Base-by-base conservation (phyloP, 2,797 vertebrate genomes). In the Cossypha niveicapilla region DNA sequence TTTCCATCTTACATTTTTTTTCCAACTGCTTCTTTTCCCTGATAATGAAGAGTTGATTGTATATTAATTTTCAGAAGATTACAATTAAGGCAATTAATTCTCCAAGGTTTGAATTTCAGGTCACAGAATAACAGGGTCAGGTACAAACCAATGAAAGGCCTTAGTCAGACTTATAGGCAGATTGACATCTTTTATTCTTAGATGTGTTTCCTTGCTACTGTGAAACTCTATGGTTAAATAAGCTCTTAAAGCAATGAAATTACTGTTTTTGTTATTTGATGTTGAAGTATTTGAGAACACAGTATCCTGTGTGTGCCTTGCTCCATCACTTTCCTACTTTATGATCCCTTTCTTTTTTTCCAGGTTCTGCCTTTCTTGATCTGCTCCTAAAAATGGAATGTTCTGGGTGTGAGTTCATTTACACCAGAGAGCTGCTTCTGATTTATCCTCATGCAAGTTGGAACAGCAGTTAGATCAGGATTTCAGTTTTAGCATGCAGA, bases 251-350 rank as follows among this genome's bases (percentile, higher is more conserved):
- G 47, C 70, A 91, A 75, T 56, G 37, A 91, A 96, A 82, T 83
- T 74, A 79, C 10, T 85, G 82, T 2, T 95, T 95, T 86, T 95
- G 66, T 71, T 88, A 89, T 87, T 85, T 87, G 74, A 90, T n/a
- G 39, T 57, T 60, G 66, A 80, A 76, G 74, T 90, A 70, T 91
- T 67, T 81, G 65, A 32, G 35, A 57, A 80, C 53, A 44, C 14
- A 15, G 18, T 81, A 82, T 90, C 42, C 53, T 35, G 7, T 65
- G 35, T 22, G 22, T 62, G 71, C 24, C 70, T 74, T 25, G 39
- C 35, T 93, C 72, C 27, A 66, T 91, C 80, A 57, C 42, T 86
- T 89, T 73, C 57, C 62, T 61, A 4, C 48, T 84, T 92, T 44
- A 58, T 12, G 54, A 54, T 32, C 30, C 7, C 18, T 57, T 92